Conservation (phyloP, 1,140 invertebrate species). For the Macrocentrus cingulum region DNA sequence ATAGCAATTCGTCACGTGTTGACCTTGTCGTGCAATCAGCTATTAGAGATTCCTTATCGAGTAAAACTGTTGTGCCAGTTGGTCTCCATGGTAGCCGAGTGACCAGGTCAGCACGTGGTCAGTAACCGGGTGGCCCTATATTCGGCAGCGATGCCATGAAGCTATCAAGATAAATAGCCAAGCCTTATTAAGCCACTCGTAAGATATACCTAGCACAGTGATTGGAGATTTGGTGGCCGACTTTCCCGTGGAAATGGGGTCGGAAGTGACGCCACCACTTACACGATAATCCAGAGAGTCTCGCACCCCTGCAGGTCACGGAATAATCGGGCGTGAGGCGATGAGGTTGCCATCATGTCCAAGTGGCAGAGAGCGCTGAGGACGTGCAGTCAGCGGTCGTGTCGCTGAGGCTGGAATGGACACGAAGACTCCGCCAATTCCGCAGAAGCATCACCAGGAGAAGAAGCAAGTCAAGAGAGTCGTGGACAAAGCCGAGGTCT, state of each 20-base stretch:
- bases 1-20: constrained; percentile 29
- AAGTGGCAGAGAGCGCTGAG: constrained; percentile 27
- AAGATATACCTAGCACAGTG: neutral
- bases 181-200: neutral
- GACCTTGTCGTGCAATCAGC: constrained; percentile 46
- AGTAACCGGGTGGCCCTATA: constrained; percentile 23
- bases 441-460: constrained; percentile 42
- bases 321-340: constrained; percentile 23
- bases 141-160: neutral
- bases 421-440: constrained; percentile 55
- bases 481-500: constrained; percentile 45
- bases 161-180: no score
- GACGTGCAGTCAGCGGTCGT: constrained; percentile 37
- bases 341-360: constrained; percentile 31
- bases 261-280: constrained; percentile 11
- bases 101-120: constrained; percentile 60
- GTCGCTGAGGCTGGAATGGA: constrained; percentile 53
- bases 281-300: constrained; percentile 30
- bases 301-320: constrained; percentile 21
- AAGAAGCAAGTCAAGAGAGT: constrained; percentile 30
- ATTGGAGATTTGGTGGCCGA: constrained; percentile 23
- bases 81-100: constrained; percentile 53
- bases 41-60: constrained; percentile 37
- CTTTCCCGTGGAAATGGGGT: constrained; percentile 20
- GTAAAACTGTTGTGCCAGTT: constrained; percentile 44